phyloP scores from a whole-genome alignment of 2,113 vertebrate species.

The Pteropus alecto region DNA sequence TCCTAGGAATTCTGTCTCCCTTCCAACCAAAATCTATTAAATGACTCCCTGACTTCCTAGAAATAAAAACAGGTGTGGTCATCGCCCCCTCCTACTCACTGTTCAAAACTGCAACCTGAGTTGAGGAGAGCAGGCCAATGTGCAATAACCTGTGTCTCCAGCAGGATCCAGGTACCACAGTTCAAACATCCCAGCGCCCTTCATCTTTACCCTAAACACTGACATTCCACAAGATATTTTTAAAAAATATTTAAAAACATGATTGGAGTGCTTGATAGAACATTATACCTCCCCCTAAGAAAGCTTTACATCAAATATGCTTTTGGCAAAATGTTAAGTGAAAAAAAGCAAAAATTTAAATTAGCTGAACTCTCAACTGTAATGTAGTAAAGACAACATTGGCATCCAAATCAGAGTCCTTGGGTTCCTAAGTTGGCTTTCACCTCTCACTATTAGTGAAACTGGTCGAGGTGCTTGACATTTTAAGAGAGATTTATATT shows the following conservation, averaged over 20 bases:
- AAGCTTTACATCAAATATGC: not conserved
- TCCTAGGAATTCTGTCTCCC: not conserved
- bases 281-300: not conserved
- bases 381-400: not conserved
- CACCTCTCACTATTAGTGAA: not conserved
- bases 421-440: not conserved
- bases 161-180: too few species aligned
- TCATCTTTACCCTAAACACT: not conserved
- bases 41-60: not conserved
- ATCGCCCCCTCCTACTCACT: rapidly evolving
- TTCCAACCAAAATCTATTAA: not conserved
- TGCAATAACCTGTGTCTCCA: not conserved
- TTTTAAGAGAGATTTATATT: not conserved
- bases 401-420: not conserved
- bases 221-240: not conserved
- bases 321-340: not conserved
- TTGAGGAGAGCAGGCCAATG: rapidly evolving
- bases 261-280: not conserved
- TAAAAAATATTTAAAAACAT: not conserved
- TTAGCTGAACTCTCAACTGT: not conserved
- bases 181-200: too few species aligned
- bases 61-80: not conserved
- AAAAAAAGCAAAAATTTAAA: not conserved
- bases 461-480: not conserved
- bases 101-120: not conserved